These are phyloP conservation scores for Ernsta delagoae DNA, from an alignment of 2,888 invertebrate species.

Conservation along the genomic window DNA sequence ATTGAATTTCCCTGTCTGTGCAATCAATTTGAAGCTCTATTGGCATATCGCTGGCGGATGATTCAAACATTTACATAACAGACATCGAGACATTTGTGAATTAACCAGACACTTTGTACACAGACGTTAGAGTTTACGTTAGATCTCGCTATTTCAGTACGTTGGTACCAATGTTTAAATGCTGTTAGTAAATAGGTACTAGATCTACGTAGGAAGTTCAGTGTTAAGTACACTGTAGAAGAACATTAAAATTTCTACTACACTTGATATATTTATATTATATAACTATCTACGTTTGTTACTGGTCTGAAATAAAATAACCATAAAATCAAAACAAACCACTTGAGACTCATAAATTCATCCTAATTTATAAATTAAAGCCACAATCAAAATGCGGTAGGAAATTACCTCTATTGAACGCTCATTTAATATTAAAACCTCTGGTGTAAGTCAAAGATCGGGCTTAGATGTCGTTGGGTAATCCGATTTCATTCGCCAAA, in stretches of 20 bases:
- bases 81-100: conserved; percentile 21
- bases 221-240: no score
- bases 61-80: conserved; percentile 26
- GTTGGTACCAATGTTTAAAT: no score
- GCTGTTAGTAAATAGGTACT: no score
- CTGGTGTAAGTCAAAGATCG: conserved; percentile 68
- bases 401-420: conserved; percentile 35
- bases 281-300: no score
- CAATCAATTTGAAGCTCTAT: conserved; percentile 16
- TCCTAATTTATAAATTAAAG: conserved; percentile 14
- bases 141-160: not conserved
- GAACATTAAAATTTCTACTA: no score
- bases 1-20: conserved; percentile 12
- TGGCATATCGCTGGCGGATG: conserved; percentile 7
- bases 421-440: conserved; percentile 62
- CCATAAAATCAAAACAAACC: not conserved
- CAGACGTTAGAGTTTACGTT: conserved; percentile 6
- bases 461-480: conserved; percentile 66
- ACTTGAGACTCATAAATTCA: not conserved
- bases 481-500: conserved; percentile 76
- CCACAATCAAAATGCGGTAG: conserved; percentile 27
- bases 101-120: conserved; percentile 20
- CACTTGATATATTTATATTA: no score
- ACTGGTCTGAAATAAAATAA: no score
- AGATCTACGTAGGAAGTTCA: no score